Base-by-base conservation (phyloP, 2,888 invertebrate genomes). In the Pseudanteris insignis region DNA sequence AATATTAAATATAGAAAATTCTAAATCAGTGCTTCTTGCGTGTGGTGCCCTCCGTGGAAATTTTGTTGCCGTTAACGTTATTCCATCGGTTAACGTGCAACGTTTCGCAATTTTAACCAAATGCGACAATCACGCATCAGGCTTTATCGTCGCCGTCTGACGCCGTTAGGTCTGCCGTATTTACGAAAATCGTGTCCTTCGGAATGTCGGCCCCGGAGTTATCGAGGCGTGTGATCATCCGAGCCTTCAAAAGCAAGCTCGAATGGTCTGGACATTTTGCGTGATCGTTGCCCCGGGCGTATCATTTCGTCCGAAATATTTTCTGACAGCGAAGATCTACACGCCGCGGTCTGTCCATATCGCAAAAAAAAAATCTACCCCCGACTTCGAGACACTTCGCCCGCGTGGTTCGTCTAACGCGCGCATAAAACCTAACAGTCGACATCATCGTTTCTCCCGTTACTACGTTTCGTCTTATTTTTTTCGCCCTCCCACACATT, bases 171-270 rank as follows among this genome's bases (percentile, higher is more conserved):
- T 33, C 24, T 38, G 37, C 21, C 28, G 28, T 44, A 40, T 59
- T 51, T 60, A 54, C 37, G n/a, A n/a, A 48, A 41, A 60, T 60
- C 47, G 46, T 60, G 38, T 47, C 48, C 44, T 48, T 53, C 48
- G 54, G 18, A 43, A 47, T 51, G 34, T 32, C 26, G 14, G 37
- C 34, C 40, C 46, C 28, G 4, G 24, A 59, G 44, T 48, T 48
- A 60, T 60, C 53, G 29, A 44, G 25, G 36, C 43, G 32, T 48
- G 32, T 37, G 53, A 60, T 43, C 37, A 48, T 43, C 37, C 6
- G 48, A 57, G 21, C 37, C 48, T 48, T 44, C 44, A 41, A 48
- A 57, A 41, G 47, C 43, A 34, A 30, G 21, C 37, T 37, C 24
- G 32, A 48, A 57, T 41, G 26, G 50, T 46, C 46, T 40, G 51